A percentile compares a stretch with the other conserved stretches of the same genome.
These are phyloP conservation scores for Antheraea pernyi DNA, from an alignment of 1,140 invertebrate species.

Conservation along the genomic window DNA sequence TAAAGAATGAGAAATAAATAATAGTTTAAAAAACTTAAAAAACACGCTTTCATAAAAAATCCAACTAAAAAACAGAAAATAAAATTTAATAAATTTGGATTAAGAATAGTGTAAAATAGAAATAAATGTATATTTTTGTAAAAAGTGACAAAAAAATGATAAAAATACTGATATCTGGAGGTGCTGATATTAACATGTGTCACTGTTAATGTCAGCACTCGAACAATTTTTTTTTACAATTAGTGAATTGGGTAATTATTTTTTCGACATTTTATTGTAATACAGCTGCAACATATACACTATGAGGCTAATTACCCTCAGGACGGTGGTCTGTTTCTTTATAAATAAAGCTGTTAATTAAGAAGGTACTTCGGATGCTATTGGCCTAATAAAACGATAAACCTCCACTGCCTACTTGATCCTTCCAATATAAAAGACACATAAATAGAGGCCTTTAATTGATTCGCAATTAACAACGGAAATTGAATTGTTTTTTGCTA, in stretches of 20 bases:
- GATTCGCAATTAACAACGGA: slow-evolving; percentile 51
- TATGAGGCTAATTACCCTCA: slow-evolving; percentile 14
- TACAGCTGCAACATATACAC: background rate
- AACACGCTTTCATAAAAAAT: no score
- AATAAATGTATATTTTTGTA: no score
- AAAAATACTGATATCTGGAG: no score
- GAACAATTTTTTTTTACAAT: no score
- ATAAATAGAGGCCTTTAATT: slow-evolving; percentile 47
- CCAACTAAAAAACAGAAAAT: no score
- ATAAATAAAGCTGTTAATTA: slow-evolving; percentile 74
- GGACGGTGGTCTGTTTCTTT: slow-evolving; percentile 61
- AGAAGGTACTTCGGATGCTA: slow-evolving; percentile 56
- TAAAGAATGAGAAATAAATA: no score
- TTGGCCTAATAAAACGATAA: slow-evolving; percentile 65
- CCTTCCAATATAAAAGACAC: slow-evolving; percentile 30
- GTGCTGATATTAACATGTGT: no score
- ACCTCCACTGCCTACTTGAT: slow-evolving; percentile 65
- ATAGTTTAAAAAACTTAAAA: no score
- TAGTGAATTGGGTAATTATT: background rate
- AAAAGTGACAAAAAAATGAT: no score
- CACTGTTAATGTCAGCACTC: no score
- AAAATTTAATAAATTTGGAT: no score
- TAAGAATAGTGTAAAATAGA: no score
- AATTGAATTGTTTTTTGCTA: slow-evolving; percentile 23
- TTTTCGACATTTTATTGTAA: background rate